These are phyloP conservation scores for Hylaeus volcanicus DNA, from an alignment of 1,140 invertebrate species.

Conservation along the genomic window DNA sequence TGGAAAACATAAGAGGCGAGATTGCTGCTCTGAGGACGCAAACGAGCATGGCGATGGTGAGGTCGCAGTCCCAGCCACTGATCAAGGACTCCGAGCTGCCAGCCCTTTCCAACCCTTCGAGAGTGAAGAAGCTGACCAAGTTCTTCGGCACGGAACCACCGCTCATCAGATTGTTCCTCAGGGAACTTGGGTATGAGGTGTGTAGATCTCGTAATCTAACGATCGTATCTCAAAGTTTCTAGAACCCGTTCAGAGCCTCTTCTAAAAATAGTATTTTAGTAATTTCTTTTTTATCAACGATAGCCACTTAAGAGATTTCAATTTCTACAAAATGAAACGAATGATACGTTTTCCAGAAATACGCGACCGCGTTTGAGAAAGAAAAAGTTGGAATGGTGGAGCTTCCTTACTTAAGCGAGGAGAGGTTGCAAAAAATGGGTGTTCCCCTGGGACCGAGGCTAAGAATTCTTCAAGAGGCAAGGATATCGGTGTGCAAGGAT, in stretches of 20 bases:
- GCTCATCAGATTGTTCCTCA: conserved; percentile 92
- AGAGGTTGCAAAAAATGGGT: conserved; percentile 92
- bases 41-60: conserved; percentile 83
- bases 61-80: conserved; percentile 81
- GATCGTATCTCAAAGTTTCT: too few relatives aligned
- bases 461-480: conserved; percentile 94
- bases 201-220: conserved; percentile 44
- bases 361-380: conserved; percentile 90
- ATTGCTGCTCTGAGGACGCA: conserved; percentile 88
- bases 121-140: conserved; percentile 91
- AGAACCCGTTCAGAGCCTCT: too few relatives aligned
- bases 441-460: conserved; percentile 93
- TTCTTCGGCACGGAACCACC: conserved; percentile 97
- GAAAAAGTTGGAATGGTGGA: conserved; percentile 96
- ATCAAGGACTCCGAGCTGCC: conserved; percentile 82
- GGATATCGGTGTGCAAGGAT: conserved; percentile 84
- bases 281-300: too few relatives aligned
- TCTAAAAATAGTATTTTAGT: too few relatives aligned
- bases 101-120: conserved; percentile 89
- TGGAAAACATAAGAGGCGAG: conserved; percentile 93
- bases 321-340: too few relatives aligned
- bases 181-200: conserved; percentile 96
- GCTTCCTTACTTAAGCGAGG: conserved; percentile 94
- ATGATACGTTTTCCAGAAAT: conserved; percentile 85
- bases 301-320: too few relatives aligned